These are phyloP conservation scores for Cetonia aurata DNA, from an alignment of 2,888 invertebrate genomes.

Conservation along the genomic window DNA sequence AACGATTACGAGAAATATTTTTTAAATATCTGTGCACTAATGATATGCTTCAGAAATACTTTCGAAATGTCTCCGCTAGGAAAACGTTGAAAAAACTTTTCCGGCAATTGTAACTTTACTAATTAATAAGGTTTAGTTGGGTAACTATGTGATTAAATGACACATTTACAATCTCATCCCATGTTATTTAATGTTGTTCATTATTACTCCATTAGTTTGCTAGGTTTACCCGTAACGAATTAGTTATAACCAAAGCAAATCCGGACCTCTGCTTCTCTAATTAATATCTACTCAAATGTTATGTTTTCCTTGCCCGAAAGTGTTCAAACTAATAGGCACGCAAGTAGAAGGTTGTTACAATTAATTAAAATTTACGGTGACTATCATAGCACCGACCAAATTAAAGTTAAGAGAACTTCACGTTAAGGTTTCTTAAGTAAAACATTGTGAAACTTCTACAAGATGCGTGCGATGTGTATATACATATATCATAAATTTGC, in stretches of 20 bases:
- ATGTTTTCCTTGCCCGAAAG: constrained; percentile 8
- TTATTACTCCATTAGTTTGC: constrained; percentile 19
- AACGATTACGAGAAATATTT: no score
- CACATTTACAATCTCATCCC: constrained; percentile 4
- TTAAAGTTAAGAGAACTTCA: not conserved
- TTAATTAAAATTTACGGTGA: constrained; percentile 21
- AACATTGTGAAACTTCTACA: no score
- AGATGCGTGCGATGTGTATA: no score
- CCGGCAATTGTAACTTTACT: no score
- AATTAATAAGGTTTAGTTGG: no score
- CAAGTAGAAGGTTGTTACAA: not conserved
- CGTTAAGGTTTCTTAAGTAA: no score
- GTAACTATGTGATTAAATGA: constrained; percentile 4
- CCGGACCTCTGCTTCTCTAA: constrained; percentile 18
- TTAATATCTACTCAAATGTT: constrained; percentile 30
- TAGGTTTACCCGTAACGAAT: constrained; percentile 8
- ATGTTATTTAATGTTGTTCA: constrained; percentile 14
- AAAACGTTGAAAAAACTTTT: no score
- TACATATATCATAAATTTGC: no score
- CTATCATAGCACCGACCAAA: constrained; percentile 12
- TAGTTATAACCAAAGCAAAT: constrained; percentile 4
- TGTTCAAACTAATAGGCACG: constrained; percentile 8
- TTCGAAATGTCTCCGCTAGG: no score
- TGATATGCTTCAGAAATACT: no score
- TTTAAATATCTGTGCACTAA: no score